Base-by-base conservation (phyloP, 2,113 vertebrate species). In the Centropus unirufus region DNA sequence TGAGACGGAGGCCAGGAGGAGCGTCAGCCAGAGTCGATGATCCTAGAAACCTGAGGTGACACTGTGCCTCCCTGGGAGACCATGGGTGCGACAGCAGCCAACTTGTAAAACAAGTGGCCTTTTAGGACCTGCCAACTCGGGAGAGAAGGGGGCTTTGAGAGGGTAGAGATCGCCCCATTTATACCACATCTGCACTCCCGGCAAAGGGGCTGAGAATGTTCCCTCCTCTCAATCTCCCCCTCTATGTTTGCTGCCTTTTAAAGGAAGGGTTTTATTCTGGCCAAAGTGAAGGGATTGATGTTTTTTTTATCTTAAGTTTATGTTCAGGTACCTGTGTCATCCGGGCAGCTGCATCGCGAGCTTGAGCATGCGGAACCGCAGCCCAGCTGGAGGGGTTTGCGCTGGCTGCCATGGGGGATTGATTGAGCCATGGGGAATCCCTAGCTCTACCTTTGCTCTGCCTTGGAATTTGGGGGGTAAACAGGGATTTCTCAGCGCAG, bases 71-170 rank as follows among this genome's bases (percentile, higher is more conserved):
- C 59, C 24, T 0, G 11, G 39, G 70, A 82, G 49, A 52, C 1
- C 5, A 19, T 1, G 70, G 61, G 62, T 0, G 22, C 87, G 46
- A 12, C 46, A 30, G 83, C 70, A 94, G 89, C 92, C 96, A 97
- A 89, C 69, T 92, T 12, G 7, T 23, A n/a, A 61, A 92, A 97
- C 96, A 97, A 96, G 90, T 6, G 62, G 63, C 74, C 75, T 93
- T 96, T 96, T 74, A 94, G 91, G 77, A 72, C 21, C 55, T 97
- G 96, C 96, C 96, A 97, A 27, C 72, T 89, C 1, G 7, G 68
- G 67, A 96, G 96, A 96, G 83, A 96, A 94, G 87, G 46, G 58
- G 62, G 66, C 95, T 96, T 96, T 96, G 89, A 96, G 64, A 7
- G 2, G 32, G 27, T 1, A 67, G 90, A 73, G 73, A 64, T 64